phyloP scores from a whole-genome alignment of 2,113 vertebrate species.

The Podarcis raffonei region DNA sequence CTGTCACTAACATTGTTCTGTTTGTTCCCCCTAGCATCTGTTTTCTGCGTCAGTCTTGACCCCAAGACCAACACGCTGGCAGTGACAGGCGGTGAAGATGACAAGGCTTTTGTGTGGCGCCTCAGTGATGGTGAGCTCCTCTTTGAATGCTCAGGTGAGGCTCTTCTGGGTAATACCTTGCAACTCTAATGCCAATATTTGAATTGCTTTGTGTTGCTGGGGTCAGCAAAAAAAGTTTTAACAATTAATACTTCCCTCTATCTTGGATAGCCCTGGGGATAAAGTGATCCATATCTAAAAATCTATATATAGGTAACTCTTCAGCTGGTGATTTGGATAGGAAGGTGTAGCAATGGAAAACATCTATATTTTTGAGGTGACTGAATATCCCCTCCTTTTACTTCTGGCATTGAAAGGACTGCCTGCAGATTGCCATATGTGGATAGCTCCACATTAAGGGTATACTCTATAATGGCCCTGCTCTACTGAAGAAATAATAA shows the following conservation, averaged over 20 bases:
- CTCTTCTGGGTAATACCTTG: background rate
- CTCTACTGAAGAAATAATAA: background rate
- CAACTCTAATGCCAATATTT: background rate
- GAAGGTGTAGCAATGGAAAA: background rate
- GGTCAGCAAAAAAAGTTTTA: background rate
- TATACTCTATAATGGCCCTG: background rate
- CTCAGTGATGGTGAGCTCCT: constrained; percentile 89
- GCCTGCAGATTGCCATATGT: background rate
- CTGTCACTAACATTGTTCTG: background rate
- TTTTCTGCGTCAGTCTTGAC: constrained; percentile 94
- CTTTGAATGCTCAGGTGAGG: constrained; percentile 90
- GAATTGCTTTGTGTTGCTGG: background rate
- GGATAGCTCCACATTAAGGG: background rate
- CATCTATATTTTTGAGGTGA: background rate
- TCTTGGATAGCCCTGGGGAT: background rate
- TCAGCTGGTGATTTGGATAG: background rate
- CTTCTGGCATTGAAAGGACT: background rate
- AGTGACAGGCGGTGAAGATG: constrained; percentile 92
- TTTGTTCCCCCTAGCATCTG: constrained; percentile 77
- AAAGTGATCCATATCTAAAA: background rate
- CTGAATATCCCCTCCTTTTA: background rate
- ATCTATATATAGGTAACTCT: background rate
- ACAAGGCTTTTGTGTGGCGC: constrained; percentile 92
- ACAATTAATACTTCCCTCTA: background rate
- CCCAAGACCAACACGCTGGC: constrained; percentile 87